Evolutionary conservation across 2,113 vertebrate species (phyloP), one percentile per base, ranked within the genome.

Genomic region (Jaculus jaculus): DNA sequence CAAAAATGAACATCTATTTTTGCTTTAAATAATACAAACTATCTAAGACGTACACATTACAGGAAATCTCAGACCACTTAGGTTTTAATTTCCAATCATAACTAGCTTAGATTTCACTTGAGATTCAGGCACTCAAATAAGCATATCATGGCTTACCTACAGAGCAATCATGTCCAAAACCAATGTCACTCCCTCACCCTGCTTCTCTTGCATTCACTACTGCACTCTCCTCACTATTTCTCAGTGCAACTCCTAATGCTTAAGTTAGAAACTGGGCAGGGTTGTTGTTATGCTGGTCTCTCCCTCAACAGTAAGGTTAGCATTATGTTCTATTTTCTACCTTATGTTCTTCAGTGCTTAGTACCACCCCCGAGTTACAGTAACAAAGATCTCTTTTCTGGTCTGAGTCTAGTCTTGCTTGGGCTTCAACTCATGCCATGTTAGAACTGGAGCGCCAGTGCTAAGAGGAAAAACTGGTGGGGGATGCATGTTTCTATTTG

Each of bases 21-120:
- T 92, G 39, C 28, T 87, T 92, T 92, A 65, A 6, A 82, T 4
- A 83, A 72, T 63, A 79, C 1, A 96, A 86, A 93, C 18, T 71
- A 86, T 83, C 11, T 47, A 91, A 84, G 84, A 80, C 66, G 60
- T 88, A 92, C 24, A 90, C 2, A 58, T 32, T 74, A 90, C 39
- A 32, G 82, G 32, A 12, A 87, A 84, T 65, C 72, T 95, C 63
- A 75, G 20, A 81, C 42, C 30, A 81, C 69, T 2, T 91, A 78
- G 37, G 28, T 61, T 51, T 84, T 84, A 90, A 74, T 74, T 93
- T 17, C 26, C 90, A 84, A 90, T 80, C 51, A 90, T 24, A 68
- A n/a, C 8, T 34, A 94, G 65, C 61, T 65, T 90, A 68, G 23
- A n/a, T n/a, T 34, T 37, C 75, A 39, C 34, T 32, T 71, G 24